Evolutionary conservation across 2,113 vertebrate species (phyloP).

Genomic region (Raja brachyura): DNA sequence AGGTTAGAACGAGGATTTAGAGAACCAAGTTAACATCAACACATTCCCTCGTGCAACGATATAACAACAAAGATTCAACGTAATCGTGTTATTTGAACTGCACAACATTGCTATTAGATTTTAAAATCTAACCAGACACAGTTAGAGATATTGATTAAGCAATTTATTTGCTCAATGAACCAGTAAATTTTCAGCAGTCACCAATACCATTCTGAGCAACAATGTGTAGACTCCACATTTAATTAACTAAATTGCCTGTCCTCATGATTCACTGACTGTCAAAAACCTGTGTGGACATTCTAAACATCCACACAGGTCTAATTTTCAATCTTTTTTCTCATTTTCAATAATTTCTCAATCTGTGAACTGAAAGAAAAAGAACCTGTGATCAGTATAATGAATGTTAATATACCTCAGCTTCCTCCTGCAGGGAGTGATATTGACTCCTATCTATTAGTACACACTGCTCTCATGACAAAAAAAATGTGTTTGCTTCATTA

Average conservation of each 20-base stretch:
- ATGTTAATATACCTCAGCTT: not conserved
- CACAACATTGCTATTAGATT: not conserved
- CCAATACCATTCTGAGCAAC: not conserved
- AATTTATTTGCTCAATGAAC: not conserved
- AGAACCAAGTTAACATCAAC: not conserved
- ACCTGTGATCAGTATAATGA: not conserved
- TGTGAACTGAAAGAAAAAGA: not conserved
- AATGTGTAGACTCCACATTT: not conserved
- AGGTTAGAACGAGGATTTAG: not conserved
- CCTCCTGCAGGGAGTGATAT: not conserved
- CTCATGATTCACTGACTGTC: slow-evolving; percentile 5
- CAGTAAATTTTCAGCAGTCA: not conserved
- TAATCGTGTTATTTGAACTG: not conserved
- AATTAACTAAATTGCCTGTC: not conserved
- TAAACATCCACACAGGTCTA: not conserved
- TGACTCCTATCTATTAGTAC: not conserved
- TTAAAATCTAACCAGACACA: not conserved
- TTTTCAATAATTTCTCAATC: not conserved
- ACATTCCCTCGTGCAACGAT: too few relatives aligned
- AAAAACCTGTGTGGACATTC: not conserved
- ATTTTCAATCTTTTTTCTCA: too few relatives aligned
- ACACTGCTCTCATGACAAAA: not conserved
- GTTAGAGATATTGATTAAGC: slow-evolving; percentile 16
- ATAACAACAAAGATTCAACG: not conserved
- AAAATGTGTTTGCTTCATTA: not conserved